Base-by-base conservation (phyloP, 2,888 invertebrate genomes). In the Tanypteryx hageni region DNA sequence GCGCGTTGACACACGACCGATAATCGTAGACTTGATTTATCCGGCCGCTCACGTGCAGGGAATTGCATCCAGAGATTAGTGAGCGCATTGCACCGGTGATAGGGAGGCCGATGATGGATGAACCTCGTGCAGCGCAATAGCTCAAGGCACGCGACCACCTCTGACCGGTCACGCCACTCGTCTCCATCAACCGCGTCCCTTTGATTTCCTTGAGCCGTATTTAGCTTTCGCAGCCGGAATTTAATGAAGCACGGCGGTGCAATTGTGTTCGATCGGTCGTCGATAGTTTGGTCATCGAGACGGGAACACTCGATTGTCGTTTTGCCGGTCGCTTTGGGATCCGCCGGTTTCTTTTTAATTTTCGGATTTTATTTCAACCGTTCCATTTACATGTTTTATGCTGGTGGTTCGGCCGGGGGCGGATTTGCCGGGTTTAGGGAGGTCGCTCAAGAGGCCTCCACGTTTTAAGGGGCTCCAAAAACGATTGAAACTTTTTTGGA, bases 131-230 rank as follows among this genome's bases (percentile, higher is more conserved):
- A 27, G 76, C 76, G 27, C 76, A 76, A 76, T 76, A 76, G 22
- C 76, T 76, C 27, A 76, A 76, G 76, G 76, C 76, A 76, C 76
- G 76, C 76, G 76, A 76, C 27, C n/a, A n/a, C 76, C 76, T 22
- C 22, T 68, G 68, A 68, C 68, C 68, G 68, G n/a, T 76, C 76
- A 27, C 76, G 76, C 44, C 44, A 44, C 44, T 44, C 44, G n/a
- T n/a, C n/a, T 27, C 76, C 76, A 27, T 76, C 76, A 76, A 22
- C 76, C 27, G 68, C 68, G n/a, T 22, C 68, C 13, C 27, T 76
- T 76, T 22, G 76, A 76, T 76, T 76, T 76, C 76, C 76, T 76
- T 76, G 76, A 27, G 27, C 76, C 76, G 76, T 27, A 76, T 76
- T 76, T 76, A 76, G 22, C 76, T 22, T 8, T n/a, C n/a, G 68